Percentiles rank a stretch among this genome's conserved stretches.
Conservation (phyloP, 1,140 invertebrate species). For the Centruroides sculpturatus region DNA sequence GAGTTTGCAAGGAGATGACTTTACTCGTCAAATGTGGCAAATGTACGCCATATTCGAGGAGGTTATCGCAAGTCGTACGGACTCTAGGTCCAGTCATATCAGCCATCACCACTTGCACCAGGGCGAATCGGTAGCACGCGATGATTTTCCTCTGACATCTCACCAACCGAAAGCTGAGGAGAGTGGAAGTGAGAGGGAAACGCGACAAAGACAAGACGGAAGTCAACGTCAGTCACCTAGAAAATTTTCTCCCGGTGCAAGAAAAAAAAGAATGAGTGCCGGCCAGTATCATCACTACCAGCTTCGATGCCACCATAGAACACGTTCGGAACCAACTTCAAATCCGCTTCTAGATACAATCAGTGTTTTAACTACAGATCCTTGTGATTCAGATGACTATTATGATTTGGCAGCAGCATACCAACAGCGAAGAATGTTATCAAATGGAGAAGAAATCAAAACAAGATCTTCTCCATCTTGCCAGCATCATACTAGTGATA, state of each 20-base stretch:
- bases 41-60: constrained; percentile 32
- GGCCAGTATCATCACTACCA: not conserved
- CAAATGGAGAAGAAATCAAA: not conserved
- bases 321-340: constrained; percentile 4
- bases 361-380: constrained; percentile 22
- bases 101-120: not conserved
- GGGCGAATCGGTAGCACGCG: not conserved
- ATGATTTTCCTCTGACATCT: too few relatives aligned
- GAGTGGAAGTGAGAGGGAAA: too few relatives aligned
- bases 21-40: constrained; percentile 27
- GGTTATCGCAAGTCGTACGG: constrained; percentile 12
- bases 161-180: too few relatives aligned
- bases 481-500: constrained; percentile 11
- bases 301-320: constrained; percentile 8
- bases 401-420: constrained; percentile 9
- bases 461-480: not conserved
- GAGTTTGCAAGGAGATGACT: constrained; percentile 26
- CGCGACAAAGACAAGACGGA: too few relatives aligned
- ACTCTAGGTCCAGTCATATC: constrained; percentile 2
- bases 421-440: constrained; percentile 12
- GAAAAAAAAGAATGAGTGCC: not conserved
- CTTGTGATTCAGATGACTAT: constrained; percentile 23
- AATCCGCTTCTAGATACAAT: constrained; percentile 30
- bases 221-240: not conserved
- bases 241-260: not conserved